These are phyloP conservation scores for Acrobeloides nanus DNA, from an alignment of 2,888 invertebrate genomes.

Conservation along the genomic window DNA sequence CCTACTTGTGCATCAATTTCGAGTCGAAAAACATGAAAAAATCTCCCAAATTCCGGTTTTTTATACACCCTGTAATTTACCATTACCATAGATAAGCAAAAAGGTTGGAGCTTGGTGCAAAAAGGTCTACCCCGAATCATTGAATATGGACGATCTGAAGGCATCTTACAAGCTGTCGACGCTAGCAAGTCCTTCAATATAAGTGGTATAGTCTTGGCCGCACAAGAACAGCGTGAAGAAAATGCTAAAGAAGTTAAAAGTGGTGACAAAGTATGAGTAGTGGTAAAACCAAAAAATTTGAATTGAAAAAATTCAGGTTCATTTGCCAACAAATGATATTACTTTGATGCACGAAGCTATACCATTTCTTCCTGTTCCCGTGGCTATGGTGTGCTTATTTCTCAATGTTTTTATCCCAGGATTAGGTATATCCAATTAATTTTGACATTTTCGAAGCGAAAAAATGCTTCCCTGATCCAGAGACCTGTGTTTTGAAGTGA, in stretches of 20 bases:
- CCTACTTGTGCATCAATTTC: not conserved
- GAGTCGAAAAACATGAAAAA: too few relatives aligned
- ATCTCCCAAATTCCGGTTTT: too few relatives aligned
- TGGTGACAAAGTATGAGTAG: constrained; percentile 51
- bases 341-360: constrained; percentile 85
- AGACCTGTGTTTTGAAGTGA: too few relatives aligned
- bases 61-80: not conserved
- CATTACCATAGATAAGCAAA: constrained; percentile 6
- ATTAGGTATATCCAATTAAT: constrained; percentile 66
- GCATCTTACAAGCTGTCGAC: constrained; percentile 42
- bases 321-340: constrained; percentile 46
- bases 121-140: constrained; percentile 45
- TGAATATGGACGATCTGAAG: constrained; percentile 51
- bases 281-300: constrained; percentile 56
- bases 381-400: constrained; percentile 79
- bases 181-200: constrained; percentile 36
- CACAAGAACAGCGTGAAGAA: constrained; percentile 45
- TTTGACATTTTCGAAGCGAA: too few relatives aligned
- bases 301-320: constrained; percentile 57
- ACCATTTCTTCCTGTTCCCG: constrained; percentile 75
- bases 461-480: too few relatives aligned
- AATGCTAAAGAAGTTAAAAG: constrained; percentile 38
- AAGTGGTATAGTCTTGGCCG: constrained; percentile 46
- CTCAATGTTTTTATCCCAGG: constrained; percentile 75
- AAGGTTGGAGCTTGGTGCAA: constrained; percentile 48